Evolutionary conservation across 2,797 vertebrate species (phyloP).

Genomic region (Ibycter americanus): DNA sequence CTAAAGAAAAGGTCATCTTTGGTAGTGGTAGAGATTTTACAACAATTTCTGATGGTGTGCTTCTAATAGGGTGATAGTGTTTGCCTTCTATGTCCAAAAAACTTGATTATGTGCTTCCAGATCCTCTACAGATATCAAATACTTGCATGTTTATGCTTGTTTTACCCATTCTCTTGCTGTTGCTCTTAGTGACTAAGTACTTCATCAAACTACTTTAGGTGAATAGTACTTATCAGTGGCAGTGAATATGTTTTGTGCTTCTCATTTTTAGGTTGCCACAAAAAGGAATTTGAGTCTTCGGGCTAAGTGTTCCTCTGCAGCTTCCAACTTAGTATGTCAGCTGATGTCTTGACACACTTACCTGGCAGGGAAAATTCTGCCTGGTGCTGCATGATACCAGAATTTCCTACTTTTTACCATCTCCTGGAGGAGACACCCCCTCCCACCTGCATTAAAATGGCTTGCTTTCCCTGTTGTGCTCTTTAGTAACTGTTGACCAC

Average conservation of each 20-base stretch:
- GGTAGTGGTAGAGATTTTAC: background rate
- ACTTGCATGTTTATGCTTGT: background rate
- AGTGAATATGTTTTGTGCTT: background rate
- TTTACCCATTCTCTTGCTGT: background rate
- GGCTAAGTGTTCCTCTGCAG: background rate
- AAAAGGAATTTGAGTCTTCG: background rate
- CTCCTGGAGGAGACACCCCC: background rate
- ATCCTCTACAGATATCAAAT: background rate
- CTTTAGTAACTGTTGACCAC: background rate
- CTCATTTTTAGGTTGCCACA: background rate
- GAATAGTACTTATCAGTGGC: background rate
- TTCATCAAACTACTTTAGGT: background rate
- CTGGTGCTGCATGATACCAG: background rate
- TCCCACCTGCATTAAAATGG: background rate
- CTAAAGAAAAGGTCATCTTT: background rate
- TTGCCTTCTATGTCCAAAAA: background rate
- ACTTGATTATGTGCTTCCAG: background rate
- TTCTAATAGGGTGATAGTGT: background rate
- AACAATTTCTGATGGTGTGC: accelerated
- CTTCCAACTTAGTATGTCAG: background rate
- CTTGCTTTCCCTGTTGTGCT: background rate
- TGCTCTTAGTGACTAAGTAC: background rate
- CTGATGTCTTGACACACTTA: background rate
- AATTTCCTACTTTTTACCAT: background rate
- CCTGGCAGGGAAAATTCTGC: background rate